Percentiles rank a stretch among this genome's conserved stretches.
Evolutionary conservation across 2,888 invertebrate species (phyloP).

Genomic region (Leuctra nigra): DNA sequence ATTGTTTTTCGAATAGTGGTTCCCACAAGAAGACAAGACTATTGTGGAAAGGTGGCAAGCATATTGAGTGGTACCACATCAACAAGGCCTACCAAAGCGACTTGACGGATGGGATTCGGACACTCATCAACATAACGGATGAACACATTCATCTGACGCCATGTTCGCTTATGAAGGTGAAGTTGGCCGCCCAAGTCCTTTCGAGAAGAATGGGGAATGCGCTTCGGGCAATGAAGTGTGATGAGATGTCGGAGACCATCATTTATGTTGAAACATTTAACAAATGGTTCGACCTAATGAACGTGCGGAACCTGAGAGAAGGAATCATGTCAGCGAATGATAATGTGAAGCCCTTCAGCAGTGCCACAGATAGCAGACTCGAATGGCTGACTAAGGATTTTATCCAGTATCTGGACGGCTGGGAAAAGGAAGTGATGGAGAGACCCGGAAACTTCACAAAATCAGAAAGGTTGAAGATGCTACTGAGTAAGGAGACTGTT

Average conservation of each 20-base stretch:
- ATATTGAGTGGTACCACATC: not conserved
- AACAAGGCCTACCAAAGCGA: not conserved
- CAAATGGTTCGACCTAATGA: not conserved
- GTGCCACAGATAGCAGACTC: not conserved
- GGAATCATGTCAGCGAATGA: not conserved
- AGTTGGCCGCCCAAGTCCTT: not conserved
- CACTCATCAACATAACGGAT: too few species aligned
- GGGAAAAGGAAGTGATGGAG: not conserved
- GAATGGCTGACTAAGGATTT: not conserved
- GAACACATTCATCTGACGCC: too few species aligned
- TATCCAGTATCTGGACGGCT: not conserved
- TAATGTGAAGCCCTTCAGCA: not conserved
- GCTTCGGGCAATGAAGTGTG: not conserved
- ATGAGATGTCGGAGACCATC: not conserved
- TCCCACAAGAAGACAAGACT: not conserved
- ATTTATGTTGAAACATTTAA: not conserved
- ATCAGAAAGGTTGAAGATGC: not conserved
- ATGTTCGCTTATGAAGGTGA: too few species aligned
- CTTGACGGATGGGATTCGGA: too few species aligned
- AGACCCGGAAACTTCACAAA: not conserved
- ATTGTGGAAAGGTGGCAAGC: not conserved
- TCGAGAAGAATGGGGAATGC: not conserved
- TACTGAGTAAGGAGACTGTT: too few species aligned
- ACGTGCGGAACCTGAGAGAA: not conserved
- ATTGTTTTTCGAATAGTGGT: not conserved